phyloP scores from a whole-genome alignment of 2,797 vertebrate genomes.

The Alauda arvensis region DNA sequence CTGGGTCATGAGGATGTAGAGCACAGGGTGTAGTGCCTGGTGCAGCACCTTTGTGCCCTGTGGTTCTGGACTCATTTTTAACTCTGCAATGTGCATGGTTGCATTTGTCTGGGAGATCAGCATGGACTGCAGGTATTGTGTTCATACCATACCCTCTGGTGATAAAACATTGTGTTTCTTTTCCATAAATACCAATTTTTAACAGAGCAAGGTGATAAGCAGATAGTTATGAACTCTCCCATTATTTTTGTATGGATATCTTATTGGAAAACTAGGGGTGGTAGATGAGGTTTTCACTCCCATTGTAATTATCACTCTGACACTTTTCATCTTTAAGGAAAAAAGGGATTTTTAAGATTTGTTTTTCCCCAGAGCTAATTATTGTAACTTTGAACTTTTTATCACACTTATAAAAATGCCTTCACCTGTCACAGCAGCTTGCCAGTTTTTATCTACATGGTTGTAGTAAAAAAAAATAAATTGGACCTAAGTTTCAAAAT shows the following conservation, averaged over 20 bases:
- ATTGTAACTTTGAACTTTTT: constrained; percentile 23
- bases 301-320: neutral
- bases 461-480: neutral
- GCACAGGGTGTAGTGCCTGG: neutral
- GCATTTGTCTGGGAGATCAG: neutral
- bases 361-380: neutral
- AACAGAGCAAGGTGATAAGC: neutral
- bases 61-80: neutral
- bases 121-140: neutral
- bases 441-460: constrained; percentile 7
- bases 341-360: neutral
- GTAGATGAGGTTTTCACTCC: neutral
- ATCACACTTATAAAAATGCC: constrained; percentile 1
- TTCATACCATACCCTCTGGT: neutral
- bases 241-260: neutral
- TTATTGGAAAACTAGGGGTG: neutral
- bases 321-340: neutral
- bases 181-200: neutral
- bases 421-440: constrained; percentile 28
- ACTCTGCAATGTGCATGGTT: neutral
- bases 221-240: neutral
- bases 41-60: rapidly evolving
- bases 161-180: neutral
- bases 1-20: neutral
- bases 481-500: neutral